phyloP scores from a whole-genome alignment of 2,113 vertebrate species.

The Turdus rufiventris region DNA sequence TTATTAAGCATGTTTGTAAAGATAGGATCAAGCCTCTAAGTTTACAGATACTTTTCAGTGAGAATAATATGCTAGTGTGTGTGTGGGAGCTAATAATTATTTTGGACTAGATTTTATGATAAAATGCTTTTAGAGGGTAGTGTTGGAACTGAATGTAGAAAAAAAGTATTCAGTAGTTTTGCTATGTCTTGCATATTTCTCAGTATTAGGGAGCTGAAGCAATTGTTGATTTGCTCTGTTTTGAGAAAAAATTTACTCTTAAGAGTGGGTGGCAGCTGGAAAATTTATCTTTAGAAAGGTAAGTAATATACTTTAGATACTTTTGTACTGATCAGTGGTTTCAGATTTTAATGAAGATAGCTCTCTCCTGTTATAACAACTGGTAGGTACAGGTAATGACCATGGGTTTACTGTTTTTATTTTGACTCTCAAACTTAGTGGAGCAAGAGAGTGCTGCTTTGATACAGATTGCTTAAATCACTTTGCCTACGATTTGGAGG shows the following conservation, averaged over 20 bases:
- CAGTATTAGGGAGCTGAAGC: background rate
- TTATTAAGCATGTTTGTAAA: constrained; percentile 14
- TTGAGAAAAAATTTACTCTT: background rate
- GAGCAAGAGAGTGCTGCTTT: background rate
- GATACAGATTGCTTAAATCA: background rate
- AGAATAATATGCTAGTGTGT: background rate
- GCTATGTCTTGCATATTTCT: background rate
- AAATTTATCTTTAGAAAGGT: background rate
- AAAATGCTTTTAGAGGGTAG: background rate
- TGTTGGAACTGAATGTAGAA: background rate
- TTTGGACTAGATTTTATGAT: background rate
- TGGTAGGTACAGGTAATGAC: background rate
- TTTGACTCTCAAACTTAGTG: background rate
- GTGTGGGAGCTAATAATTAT: background rate
- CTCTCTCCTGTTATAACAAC: background rate
- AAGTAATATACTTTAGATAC: background rate
- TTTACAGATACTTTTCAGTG: background rate
- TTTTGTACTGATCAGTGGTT: background rate
- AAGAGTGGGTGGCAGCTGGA: background rate
- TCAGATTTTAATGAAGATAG: background rate
- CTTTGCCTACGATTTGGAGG: background rate
- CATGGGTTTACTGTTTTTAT: background rate
- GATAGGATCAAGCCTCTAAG: background rate
- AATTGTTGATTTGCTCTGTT: background rate
- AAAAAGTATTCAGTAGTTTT: background rate